Percentiles rank a stretch among this genome's conserved stretches.
Conservation (phyloP, 2,888 invertebrate species). For the Meteorus colon region DNA sequence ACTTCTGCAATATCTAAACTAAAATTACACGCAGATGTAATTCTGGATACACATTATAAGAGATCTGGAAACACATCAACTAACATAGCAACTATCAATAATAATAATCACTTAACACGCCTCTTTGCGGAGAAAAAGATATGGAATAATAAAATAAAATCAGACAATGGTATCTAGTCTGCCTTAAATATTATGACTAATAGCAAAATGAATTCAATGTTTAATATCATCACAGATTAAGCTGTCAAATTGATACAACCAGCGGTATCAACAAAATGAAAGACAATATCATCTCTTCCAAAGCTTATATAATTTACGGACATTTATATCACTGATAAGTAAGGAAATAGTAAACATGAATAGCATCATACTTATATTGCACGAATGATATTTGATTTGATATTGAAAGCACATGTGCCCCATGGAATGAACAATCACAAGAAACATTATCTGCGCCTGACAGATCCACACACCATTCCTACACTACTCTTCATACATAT, state of each 20-base stretch:
- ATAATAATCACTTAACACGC: background rate
- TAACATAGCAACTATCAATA: background rate
- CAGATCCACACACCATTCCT: constrained; percentile 10
- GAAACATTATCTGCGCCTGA: constrained; percentile 15
- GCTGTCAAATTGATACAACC: background rate
- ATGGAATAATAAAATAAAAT: background rate
- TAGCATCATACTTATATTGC: constrained; percentile 10
- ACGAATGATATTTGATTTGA: background rate
- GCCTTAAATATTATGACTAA: background rate
- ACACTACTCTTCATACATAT: background rate
- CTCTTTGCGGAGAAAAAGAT: background rate
- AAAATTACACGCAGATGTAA: too few species aligned
- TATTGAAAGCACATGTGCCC: background rate
- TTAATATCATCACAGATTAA: background rate
- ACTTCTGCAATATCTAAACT: too few species aligned
- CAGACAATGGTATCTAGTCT: background rate
- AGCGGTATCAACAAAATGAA: background rate
- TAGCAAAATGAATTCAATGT: background rate
- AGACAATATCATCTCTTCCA: background rate
- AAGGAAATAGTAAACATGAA: background rate
- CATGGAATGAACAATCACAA: constrained; percentile 1
- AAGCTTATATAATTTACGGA: background rate
- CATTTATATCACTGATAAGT: background rate
- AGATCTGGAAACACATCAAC: background rate
- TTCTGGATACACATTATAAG: background rate